Evolutionary conservation across 2,113 vertebrate genomes (phyloP).

Genomic region (Anseranas semipalmata): DNA sequence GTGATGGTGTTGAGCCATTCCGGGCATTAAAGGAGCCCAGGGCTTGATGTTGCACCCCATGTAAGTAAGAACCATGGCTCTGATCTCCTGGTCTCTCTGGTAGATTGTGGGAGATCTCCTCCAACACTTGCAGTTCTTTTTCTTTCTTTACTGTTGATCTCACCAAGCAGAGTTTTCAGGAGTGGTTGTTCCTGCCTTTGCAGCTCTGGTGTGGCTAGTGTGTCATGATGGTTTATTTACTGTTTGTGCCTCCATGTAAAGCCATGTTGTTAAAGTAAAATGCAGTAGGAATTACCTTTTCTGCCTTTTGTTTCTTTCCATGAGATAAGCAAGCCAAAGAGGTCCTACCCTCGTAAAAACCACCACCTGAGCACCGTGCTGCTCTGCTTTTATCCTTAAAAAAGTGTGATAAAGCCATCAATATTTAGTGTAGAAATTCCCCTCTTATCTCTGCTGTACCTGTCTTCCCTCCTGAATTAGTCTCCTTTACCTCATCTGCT

Average conservation of each 20-base stretch:
- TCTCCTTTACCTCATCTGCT: conserved; percentile 20
- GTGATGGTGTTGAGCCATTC: background rate
- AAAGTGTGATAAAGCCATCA: background rate
- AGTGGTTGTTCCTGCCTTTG: background rate
- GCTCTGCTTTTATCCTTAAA: background rate
- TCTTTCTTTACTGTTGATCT: fast-evolving
- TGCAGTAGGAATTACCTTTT: background rate
- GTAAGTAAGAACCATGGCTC: background rate
- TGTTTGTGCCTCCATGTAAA: background rate
- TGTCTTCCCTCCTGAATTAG: background rate
- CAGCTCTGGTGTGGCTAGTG: background rate
- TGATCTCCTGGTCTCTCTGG: background rate
- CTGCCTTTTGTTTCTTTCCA: background rate
- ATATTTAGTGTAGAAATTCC: conserved; percentile 26
- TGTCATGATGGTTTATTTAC: background rate
- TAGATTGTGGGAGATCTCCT: background rate
- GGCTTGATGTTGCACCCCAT: background rate
- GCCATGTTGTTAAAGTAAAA: background rate
- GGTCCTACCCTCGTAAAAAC: background rate
- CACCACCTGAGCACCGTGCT: background rate
- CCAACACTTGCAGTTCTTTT: background rate
- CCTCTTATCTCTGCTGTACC: background rate
- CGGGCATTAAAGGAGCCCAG: background rate
- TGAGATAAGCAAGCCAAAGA: background rate
- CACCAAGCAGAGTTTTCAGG: background rate